Evolutionary conservation across 2,113 vertebrate genomes (phyloP).

Genomic region (Ifrita kowaldi): DNA sequence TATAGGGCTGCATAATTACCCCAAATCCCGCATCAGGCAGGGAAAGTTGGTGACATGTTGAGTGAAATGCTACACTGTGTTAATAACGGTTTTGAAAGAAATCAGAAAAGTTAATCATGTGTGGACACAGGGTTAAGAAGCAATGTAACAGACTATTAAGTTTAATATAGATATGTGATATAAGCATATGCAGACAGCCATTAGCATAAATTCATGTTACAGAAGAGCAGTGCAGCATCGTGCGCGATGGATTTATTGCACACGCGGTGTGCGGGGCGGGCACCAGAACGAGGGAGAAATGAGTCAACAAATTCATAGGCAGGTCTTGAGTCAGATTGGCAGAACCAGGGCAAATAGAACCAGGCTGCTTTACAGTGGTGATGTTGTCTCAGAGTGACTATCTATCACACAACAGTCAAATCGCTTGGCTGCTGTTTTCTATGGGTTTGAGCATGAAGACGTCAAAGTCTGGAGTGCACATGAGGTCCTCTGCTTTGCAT

Average conservation of each 20-base stretch:
- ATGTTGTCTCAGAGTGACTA: constrained; percentile 12
- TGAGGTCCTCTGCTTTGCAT: constrained; percentile 11
- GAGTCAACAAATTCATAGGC: constrained; percentile 65
- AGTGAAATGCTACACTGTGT: constrained; percentile 90
- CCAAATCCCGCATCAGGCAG: constrained; percentile 69
- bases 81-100: constrained; percentile 97
- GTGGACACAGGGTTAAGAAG: constrained; percentile 99
- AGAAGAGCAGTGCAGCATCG: constrained; percentile 77
- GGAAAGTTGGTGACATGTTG: constrained; percentile 91
- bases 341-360: constrained; percentile 52
- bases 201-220: constrained; percentile 99
- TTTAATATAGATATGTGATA: constrained; percentile 99
- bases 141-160: constrained; percentile 99
- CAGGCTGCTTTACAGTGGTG: constrained; percentile 21
- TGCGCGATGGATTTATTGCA: constrained; percentile 64
- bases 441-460: neutral
- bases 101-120: constrained; percentile 99
- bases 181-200: constrained; percentile 97
- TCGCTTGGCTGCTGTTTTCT: constrained; percentile 5
- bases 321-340: constrained; percentile 62
- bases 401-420: constrained; percentile 8
- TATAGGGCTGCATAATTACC: constrained; percentile 57
- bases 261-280: neutral
- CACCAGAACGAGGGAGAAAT: constrained; percentile 52
- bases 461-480: neutral